phyloP scores from a whole-genome alignment of 1,140 invertebrate genomes.

The Laupala kohalensis region DNA sequence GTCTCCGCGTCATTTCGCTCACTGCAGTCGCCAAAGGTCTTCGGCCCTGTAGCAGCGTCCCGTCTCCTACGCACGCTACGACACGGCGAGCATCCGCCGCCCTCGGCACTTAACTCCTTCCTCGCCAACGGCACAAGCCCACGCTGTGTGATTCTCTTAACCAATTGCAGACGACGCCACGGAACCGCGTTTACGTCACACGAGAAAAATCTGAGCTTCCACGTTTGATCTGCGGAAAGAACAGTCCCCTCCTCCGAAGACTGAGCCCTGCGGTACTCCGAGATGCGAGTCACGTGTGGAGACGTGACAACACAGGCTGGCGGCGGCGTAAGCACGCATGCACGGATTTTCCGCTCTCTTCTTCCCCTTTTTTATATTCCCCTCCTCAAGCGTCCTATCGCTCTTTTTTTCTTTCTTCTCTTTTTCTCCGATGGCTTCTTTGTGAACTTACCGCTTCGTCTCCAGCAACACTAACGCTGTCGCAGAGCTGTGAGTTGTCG shows the following conservation, averaged over 20 bases:
- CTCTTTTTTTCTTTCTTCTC: too few relatives aligned
- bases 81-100: background rate
- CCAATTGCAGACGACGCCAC: background rate
- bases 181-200: background rate
- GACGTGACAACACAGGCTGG: background rate
- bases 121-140: background rate
- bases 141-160: background rate
- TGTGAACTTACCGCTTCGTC: too few relatives aligned
- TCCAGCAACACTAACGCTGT: too few relatives aligned
- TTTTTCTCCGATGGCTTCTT: too few relatives aligned
- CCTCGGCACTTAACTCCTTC: background rate
- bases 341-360: background rate
- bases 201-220: background rate
- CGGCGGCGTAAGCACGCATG: background rate
- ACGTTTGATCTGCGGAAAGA: background rate
- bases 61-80: too few relatives aligned
- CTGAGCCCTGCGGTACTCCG: background rate
- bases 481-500: too few relatives aligned
- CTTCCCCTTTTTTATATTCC: background rate
- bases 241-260: background rate
- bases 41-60: too few relatives aligned
- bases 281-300: background rate
- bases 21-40: too few relatives aligned
- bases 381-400: too few relatives aligned
- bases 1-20: background rate